Conservation (phyloP, 2,113 vertebrate genomes). For the Asarcornis scutulata region DNA sequence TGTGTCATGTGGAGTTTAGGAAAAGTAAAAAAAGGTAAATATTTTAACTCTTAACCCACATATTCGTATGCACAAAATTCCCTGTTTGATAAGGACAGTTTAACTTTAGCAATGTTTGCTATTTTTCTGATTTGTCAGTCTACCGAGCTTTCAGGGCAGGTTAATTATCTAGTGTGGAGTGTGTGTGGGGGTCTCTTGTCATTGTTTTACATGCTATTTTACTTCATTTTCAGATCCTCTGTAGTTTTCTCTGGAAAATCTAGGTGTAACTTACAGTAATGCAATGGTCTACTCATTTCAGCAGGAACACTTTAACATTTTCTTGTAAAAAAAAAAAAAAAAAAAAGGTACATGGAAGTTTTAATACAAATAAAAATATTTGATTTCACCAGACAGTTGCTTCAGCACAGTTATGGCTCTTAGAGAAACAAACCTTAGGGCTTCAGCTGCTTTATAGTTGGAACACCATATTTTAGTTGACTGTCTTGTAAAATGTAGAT, state of each 20-base stretch:
- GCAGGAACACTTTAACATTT: neutral
- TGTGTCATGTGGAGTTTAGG: neutral
- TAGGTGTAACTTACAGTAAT: neutral
- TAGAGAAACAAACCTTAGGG: neutral
- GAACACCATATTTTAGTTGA: neutral
- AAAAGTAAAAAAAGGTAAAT: neutral
- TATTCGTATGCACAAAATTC: neutral
- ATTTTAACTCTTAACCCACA: neutral
- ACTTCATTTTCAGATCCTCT: neutral
- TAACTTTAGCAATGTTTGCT: neutral
- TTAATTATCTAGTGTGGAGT: neutral
- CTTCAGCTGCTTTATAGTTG: neutral
- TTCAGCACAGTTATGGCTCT: rapidly evolving
- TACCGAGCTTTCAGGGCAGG: neutral
- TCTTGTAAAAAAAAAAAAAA: neutral
- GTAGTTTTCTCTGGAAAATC: neutral
- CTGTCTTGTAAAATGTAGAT: neutral
- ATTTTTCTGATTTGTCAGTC: neutral
- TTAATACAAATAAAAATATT: neutral
- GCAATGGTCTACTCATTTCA: neutral
- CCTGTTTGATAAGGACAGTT: neutral
- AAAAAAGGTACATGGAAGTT: neutral
- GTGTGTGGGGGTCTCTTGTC: neutral
- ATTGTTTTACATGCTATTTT: neutral
- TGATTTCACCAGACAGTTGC: neutral